Conservation (phyloP, 64 coral and sea anemone genomes). For the Anthopleura sola region DNA sequence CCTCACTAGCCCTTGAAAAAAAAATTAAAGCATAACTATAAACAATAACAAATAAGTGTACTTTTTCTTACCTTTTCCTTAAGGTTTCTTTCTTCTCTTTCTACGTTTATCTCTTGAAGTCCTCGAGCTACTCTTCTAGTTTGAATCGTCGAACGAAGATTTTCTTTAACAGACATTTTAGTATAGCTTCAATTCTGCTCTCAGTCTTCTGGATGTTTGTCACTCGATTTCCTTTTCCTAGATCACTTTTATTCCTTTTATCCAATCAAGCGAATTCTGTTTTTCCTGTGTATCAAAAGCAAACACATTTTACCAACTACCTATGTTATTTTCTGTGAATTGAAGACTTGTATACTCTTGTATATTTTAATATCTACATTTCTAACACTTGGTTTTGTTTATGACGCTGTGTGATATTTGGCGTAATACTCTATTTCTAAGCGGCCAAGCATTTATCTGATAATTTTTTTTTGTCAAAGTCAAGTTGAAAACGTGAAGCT, state of each 20-base stretch:
- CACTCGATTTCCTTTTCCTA: background rate
- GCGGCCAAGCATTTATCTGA: background rate
- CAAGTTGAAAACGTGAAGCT: background rate
- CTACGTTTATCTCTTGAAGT: background rate
- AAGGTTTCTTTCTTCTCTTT: background rate
- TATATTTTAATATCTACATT: background rate
- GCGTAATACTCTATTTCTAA: constrained; percentile 1
- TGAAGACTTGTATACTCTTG: background rate
- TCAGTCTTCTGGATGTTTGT: background rate
- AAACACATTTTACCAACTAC: background rate
- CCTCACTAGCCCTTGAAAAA: no score
- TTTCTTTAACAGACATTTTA: constrained; percentile 13
- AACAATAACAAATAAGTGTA: background rate
- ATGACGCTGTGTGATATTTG: background rate
- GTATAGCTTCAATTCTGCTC: background rate
- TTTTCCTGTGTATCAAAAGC: background rate
- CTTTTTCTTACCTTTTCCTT: background rate
- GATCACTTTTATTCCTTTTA: background rate
- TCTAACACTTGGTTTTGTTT: background rate
- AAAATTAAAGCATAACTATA: background rate
- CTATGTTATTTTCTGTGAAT: background rate
- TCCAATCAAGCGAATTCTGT: background rate
- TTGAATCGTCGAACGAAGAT: background rate
- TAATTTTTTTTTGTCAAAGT: background rate
- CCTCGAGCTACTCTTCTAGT: background rate